Percentiles rank a stretch among this genome's conserved stretches.
phyloP scores from a whole-genome alignment of 2,888 invertebrate species.

The Alloscopus bannaensis region DNA sequence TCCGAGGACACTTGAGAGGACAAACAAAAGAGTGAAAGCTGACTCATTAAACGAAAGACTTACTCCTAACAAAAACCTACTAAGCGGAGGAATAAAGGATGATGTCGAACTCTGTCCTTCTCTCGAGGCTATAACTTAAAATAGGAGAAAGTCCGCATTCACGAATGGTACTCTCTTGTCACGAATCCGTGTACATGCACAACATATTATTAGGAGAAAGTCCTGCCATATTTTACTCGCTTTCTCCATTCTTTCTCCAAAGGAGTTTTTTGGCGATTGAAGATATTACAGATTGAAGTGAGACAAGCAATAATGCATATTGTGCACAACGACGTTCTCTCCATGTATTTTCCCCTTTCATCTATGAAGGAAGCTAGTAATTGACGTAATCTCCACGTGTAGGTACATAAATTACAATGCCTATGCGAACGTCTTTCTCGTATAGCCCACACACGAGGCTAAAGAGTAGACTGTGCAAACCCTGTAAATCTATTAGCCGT shows the following conservation, averaged over 20 bases:
- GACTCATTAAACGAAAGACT: slow-evolving; percentile 29
- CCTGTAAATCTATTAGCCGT: slow-evolving; percentile 33
- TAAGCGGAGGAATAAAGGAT: neutral
- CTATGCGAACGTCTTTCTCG: neutral
- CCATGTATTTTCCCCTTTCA: slow-evolving; percentile 9
- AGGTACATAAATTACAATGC: neutral
- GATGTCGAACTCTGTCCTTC: slow-evolving; percentile 15
- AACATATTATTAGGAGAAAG: neutral
- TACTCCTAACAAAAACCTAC: too few relatives aligned
- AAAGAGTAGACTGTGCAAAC: neutral
- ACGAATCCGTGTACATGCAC: too few relatives aligned
- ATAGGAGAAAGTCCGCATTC: too few relatives aligned
- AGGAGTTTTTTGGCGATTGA: neutral
- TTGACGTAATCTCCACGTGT: slow-evolving; percentile 1
- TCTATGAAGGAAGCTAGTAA: too few relatives aligned
- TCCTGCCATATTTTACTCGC: slow-evolving; percentile 9
- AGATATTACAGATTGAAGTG: slow-evolving; percentile 27
- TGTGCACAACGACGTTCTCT: neutral
- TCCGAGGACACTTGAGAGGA: slow-evolving; percentile 28
- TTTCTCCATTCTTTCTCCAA: neutral
- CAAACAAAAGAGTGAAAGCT: slow-evolving; percentile 33
- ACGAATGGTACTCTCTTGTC: too few relatives aligned
- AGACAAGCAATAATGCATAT: slow-evolving; percentile 28
- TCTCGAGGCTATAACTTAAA: slow-evolving; percentile 3
- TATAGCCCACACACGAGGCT: neutral